Base-by-base conservation (phyloP, 2,797 vertebrate genomes). In the Eulemur albifrons region DNA sequence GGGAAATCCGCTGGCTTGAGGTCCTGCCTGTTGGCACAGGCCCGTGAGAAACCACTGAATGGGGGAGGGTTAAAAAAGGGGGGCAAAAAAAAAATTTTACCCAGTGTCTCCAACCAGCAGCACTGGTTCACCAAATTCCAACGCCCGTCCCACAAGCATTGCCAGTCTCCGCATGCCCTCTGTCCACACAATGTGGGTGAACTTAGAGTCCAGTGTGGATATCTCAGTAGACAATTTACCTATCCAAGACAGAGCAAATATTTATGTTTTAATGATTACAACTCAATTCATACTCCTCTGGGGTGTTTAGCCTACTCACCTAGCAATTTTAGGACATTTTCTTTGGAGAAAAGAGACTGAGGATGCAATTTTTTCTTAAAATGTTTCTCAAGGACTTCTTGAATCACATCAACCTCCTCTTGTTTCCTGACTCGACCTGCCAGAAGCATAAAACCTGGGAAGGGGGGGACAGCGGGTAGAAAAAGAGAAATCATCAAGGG, bases 41-140 rank as follows among this genome's bases (percentile, higher is more conserved):
- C 54, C 54, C 21, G 0, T 4, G 54, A 57, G 7, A 57, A 57
- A 57, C 21, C 0, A 9, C 54, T 57, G 21, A 23, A 57, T 23
- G 23, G 21, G 21, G 21, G 54, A 23, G 9, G 21, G 21, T 23
- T 23, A 57, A 57, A 57, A 57, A 57, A 45, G 43, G 43, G 43
- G 43, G 7, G 23, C 4, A 4, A 23, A 54, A 21, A 23, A 21
- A 57, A 23, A 57, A 57, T 10, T 57, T 57, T 65, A 99, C 99
- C 99, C 99, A 0, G 99, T 99, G 97, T 99, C 99, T 98, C 99
- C 99, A 67, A 99, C 99, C 18, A 99, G 99, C 57, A 99, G 98
- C 8, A 99, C 99, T 1, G 99, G 99, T 98, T 99, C 99, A 35
- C 99, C 99, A 13, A 99, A 99, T 48, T 99, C 98, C 93, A 99